Percentiles rank a stretch among this genome's conserved stretches.
These are phyloP conservation scores for Tetramorium bicarinatum DNA, from an alignment of 2,888 invertebrate genomes.

Conservation along the genomic window DNA sequence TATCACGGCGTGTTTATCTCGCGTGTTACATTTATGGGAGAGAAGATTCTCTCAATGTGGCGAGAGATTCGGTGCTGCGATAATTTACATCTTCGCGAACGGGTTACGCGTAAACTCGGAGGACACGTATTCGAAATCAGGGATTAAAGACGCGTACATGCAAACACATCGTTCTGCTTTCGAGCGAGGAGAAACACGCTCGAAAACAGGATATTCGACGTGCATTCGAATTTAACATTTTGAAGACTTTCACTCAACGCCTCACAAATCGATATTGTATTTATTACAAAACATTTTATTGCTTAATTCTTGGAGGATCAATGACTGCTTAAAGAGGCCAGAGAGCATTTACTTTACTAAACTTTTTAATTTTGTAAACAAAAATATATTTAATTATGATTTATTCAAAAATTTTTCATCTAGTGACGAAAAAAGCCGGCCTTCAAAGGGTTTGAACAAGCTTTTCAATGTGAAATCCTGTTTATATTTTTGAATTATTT, in stretches of 20 bases:
- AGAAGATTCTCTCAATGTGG: neutral
- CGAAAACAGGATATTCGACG: neutral
- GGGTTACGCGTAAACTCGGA: neutral
- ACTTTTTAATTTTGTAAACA: no score
- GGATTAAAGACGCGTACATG: neutral
- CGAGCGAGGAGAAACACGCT: neutral
- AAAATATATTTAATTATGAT: no score
- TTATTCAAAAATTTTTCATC: no score
- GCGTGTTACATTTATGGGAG: neutral
- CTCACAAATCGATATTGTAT: neutral
- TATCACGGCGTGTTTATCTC: neutral
- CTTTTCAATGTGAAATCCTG: no score
- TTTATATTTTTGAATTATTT: no score
- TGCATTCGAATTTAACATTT: conserved; percentile 13
- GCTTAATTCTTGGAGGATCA: no score
- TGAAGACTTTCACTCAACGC: conserved; percentile 10
- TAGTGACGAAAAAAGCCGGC: no score
- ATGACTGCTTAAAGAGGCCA: no score
- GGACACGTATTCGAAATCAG: neutral
- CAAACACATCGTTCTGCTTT: conserved; percentile 21
- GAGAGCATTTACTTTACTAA: no score
- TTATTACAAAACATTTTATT: neutral
- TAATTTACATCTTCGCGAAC: neutral
- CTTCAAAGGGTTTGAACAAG: no score
- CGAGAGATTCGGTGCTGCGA: neutral